Evolutionary conservation across 1,140 invertebrate species (phyloP), one percentile per base, ranked within the genome.

Genomic region (Zaprionus lachaisei): DNA sequence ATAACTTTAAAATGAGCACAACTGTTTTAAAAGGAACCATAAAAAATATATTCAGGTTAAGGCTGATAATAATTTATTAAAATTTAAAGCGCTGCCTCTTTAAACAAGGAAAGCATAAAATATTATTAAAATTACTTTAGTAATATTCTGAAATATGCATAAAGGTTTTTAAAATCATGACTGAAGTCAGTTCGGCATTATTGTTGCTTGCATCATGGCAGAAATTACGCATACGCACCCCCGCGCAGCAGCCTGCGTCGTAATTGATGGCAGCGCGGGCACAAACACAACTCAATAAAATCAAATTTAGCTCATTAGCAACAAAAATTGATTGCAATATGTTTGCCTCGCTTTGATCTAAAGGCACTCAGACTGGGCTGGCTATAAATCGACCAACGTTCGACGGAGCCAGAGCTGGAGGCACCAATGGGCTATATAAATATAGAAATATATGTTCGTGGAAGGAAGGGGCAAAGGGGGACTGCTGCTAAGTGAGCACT

Each of bases 271-370:
- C 54, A 34, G 26, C 58, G 58, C 38, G 34, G 15, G 28, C 34
- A 41, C 64, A 44, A 31, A 56, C 58, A 72, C 78, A 83, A 87
- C 74, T 89, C 66, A 84, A 89, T 87, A 79, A 90, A 89, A 89
- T 87, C 79, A 89, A 87, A 84, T 89, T 89, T 84, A 83, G 75
- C 84, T 89, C 85, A 89, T 89, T 89, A 89, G 85, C 78, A 81
- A 74, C 81, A 77, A 69, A 79, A 81, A 89, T 89, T 89, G 85
- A 90, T 89, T 77, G 84, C 85, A 84, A 89, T 84, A 84, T 78
- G 75, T 87, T 79, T 70, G 73, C 26, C 72, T 79, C 76, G 69
- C 83, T 86, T 89, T 89, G 85, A 89, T 89, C 84, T 89, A 74
- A 69, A 89, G 69, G 81, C 85, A 89, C 85, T 89, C 81, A 89